Evolutionary conservation across 2,888 invertebrate species (phyloP), one percentile per base, ranked within the genome.

Genomic region (Aporophyla nigra): DNA sequence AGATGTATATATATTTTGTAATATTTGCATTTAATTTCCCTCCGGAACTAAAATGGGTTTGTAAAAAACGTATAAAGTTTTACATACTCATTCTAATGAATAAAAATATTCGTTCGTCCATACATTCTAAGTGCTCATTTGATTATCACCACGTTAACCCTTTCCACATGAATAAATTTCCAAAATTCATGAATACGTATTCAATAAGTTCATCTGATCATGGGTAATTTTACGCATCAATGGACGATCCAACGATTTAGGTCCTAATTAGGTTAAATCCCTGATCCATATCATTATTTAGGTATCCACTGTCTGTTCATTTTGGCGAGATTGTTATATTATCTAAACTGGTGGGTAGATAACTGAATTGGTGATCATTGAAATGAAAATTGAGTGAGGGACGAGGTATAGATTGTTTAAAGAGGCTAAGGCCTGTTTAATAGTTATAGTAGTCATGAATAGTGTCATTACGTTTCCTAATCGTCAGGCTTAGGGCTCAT

Each of bases 121-220:
- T 43, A n/a, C 43, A 59, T 61, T 16, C 40, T 49, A 66, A 56
- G 24, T 51, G 3, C n/a, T 43, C 59, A 7, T 67, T 49, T 51
- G 27, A 76, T 66, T 66, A 16, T 0, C 59, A 76, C 51, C 61
- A n/a, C 58, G 21, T 63, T 33, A 80, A 46, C 56, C 56, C 51
- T 43, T 83, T 77, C 80, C 7, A 72, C 19, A 21, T 51, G 59
- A 12, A 77, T 81, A 78, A 5, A 72, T 72, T 61, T 53, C 58
- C 40, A 27, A 83, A 78, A 69, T 69, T 33, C 58, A 71, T n/a
- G 67, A 33, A 33, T 33, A 33, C 33, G 56, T 24, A 80, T 82
- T 84, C 58, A 84, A 72, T 79, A 70, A 69, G 66, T 76, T 80
- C 80, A 73, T 69, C 72, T 62, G 69, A 71, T 83, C 74, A 70